These are phyloP conservation scores for Montipora cactus DNA, from an alignment of 64 coral and sea anemone genomes.

Conservation along the genomic window DNA sequence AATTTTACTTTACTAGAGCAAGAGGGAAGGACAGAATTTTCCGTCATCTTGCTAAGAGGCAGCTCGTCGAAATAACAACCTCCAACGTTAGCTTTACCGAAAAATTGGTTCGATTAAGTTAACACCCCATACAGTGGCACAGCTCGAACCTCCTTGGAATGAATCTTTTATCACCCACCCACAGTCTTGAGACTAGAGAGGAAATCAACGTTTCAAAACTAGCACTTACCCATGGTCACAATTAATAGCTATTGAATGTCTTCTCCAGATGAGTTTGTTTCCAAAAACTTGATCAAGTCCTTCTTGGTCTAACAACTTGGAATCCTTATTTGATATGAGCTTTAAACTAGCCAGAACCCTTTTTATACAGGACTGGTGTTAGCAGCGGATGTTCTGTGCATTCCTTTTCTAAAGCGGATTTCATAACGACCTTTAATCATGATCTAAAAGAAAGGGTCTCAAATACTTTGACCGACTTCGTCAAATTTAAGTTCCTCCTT, in stretches of 20 bases:
- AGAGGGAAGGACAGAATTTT: no score
- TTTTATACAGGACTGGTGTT: conserved; percentile 28
- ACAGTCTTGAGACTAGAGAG: no score
- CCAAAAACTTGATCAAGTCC: neutral
- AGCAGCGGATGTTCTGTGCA: neutral
- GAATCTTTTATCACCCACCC: no score
- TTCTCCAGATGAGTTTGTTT: neutral
- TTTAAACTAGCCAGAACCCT: neutral
- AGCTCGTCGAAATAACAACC: no score
- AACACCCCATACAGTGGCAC: no score
- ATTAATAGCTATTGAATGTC: neutral
- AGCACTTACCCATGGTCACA: conserved; percentile 23
- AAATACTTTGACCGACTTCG: neutral
- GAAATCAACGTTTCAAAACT: neutral
- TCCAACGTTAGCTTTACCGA: no score
- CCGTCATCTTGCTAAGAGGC: no score
- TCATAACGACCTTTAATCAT: neutral
- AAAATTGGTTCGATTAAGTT: no score
- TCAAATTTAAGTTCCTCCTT: neutral
- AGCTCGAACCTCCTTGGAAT: no score
- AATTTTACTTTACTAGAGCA: no score
- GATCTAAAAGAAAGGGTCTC: neutral
- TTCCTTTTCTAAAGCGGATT: neutral
- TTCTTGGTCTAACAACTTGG: neutral
- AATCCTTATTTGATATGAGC: neutral